Evolutionary conservation across 2,797 vertebrate species (phyloP).

Genomic region (Notolepis coatsorum): DNA sequence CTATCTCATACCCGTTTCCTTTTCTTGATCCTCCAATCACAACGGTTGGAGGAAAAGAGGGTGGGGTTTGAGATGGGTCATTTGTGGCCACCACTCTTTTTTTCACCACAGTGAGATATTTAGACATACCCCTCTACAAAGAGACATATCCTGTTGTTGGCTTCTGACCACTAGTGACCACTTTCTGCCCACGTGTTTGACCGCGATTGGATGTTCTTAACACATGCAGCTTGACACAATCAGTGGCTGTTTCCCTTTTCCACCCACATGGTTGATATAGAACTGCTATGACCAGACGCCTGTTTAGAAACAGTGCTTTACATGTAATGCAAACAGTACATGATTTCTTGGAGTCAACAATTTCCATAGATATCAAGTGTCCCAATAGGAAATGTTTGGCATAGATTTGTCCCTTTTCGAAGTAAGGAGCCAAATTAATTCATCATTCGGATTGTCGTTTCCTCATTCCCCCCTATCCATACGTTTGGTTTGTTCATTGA

Average conservation of each 20-base stretch:
- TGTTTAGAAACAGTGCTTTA: background rate
- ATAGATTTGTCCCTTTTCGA: background rate
- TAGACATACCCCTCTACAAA: background rate
- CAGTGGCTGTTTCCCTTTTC: background rate
- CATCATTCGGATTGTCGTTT: constrained; percentile 4
- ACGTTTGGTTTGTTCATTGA: constrained; percentile 1
- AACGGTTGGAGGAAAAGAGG: no score
- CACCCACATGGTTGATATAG: background rate
- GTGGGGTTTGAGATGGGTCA: no score
- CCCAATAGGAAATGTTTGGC: background rate
- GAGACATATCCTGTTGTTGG: constrained; percentile 23
- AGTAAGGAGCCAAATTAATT: constrained; percentile 14
- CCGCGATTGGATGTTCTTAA: background rate
- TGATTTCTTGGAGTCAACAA: background rate
- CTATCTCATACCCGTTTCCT: no score
- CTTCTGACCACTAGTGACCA: background rate
- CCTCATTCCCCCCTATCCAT: background rate
- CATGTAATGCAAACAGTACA: background rate
- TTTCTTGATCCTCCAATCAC: no score
- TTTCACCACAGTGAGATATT: constrained; percentile 29
- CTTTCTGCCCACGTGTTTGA: background rate
- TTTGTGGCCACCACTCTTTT: constrained; percentile 13
- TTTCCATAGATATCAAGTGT: background rate
- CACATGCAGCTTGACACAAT: background rate
- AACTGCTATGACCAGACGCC: background rate